phyloP scores from a whole-genome alignment of 2,113 vertebrate genomes.

The Pseudopipra pipra region DNA sequence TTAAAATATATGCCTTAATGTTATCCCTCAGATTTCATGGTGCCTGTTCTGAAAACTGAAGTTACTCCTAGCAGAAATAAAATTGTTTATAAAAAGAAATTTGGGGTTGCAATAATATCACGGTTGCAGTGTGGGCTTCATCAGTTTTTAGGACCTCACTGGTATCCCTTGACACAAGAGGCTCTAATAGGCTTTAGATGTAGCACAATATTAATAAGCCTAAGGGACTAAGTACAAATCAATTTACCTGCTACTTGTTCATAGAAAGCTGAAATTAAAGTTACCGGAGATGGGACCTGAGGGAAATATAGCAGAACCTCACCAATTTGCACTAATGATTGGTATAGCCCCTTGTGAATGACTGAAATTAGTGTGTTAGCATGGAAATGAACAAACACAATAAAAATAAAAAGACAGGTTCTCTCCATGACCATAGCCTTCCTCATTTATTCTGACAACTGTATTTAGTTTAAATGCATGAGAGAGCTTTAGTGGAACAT shows the following conservation, averaged over 20 bases:
- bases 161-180: conserved; percentile 52
- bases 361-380: conserved; percentile 51
- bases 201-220: conserved; percentile 67
- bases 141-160: conserved; percentile 48
- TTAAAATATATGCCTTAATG: not conserved
- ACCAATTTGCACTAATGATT: conserved; percentile 69
- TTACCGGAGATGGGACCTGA: conserved; percentile 45
- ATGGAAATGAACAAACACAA: conserved; percentile 66
- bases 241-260: conserved; percentile 59
- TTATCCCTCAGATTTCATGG: not conserved
- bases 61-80: not conserved
- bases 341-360: conserved; percentile 47
- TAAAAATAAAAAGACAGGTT: conserved; percentile 46
- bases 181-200: conserved; percentile 50
- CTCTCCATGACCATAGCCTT: not conserved
- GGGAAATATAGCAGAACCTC: conserved; percentile 67
- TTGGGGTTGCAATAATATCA: conserved; percentile 6
- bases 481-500: conserved; percentile 21
- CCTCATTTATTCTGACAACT: conserved; percentile 55
- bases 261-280: conserved; percentile 69
- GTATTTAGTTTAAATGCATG: conserved; percentile 53
- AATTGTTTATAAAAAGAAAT: conserved; percentile 11
- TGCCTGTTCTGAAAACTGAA: not conserved
- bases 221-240: conserved; percentile 54
- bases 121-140: not conserved